phyloP scores from a whole-genome alignment of 2,888 invertebrate species.

The Ectemnius continuus region DNA sequence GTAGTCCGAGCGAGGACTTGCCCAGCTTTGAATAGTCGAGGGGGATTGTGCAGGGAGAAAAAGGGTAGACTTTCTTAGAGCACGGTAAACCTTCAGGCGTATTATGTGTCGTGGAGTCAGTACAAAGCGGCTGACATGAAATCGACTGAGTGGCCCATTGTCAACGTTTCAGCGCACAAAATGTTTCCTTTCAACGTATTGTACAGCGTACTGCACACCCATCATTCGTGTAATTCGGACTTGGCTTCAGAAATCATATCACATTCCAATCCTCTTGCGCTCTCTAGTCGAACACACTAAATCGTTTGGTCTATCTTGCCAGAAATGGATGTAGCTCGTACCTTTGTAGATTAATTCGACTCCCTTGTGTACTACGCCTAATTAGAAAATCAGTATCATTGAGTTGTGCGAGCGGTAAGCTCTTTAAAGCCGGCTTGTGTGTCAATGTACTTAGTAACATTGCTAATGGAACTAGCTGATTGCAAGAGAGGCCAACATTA shows the following conservation, averaged over 20 bases:
- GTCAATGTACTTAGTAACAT: neutral
- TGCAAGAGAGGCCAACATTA: no score
- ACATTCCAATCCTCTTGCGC: no score
- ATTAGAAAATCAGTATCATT: no score
- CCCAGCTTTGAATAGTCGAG: neutral
- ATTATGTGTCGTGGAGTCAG: neutral
- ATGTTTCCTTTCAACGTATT: no score
- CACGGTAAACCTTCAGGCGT: neutral
- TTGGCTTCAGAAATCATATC: no score
- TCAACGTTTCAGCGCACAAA: neutral
- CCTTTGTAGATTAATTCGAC: neutral
- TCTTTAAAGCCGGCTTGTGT: neutral
- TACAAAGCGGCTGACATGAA: conserved; percentile 5
- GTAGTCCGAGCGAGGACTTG: neutral
- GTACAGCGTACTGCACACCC: no score
- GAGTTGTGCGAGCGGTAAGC: neutral
- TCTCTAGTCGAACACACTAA: no score
- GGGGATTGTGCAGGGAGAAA: neutral
- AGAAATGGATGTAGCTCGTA: neutral
- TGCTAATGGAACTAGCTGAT: neutral
- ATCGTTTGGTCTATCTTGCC: no score
- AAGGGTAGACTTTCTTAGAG: neutral
- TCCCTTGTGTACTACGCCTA: no score
- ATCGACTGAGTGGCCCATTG: neutral
- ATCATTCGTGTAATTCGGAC: no score